Conservation (phyloP, 2,888 invertebrate species). For the Leptura quadrifasciata region DNA sequence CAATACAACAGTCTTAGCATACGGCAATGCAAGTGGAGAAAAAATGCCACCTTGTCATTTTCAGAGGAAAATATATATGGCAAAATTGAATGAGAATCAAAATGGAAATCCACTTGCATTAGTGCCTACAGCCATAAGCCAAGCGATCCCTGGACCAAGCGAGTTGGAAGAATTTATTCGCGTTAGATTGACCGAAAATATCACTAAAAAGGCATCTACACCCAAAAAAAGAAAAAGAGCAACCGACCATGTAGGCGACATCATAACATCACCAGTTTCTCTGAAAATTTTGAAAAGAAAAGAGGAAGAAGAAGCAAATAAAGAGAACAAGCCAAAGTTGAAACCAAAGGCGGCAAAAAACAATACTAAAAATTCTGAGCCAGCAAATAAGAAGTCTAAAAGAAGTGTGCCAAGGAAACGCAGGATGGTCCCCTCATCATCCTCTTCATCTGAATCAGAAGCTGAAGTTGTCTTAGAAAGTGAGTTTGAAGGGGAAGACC, state of each 20-base stretch:
- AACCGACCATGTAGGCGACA: conserved; percentile 3
- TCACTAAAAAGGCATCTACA: background rate
- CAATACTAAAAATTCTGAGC: too few species aligned
- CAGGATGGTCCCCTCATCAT: background rate
- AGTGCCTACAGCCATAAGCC: background rate
- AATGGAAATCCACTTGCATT: background rate
- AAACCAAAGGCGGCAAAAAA: background rate
- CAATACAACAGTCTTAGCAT: too few species aligned
- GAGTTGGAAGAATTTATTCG: background rate
- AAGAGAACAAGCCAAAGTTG: background rate
- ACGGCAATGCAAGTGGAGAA: too few species aligned
- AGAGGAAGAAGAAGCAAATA: background rate
- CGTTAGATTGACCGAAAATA: background rate
- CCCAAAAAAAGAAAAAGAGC: conserved; percentile 9
- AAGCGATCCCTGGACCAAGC: background rate
- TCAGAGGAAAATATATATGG: conserved; percentile 32
- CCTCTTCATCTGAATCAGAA: background rate
- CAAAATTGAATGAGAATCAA: conserved; percentile 29
- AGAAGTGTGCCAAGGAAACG: background rate
- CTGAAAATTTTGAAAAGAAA: conserved; percentile 11
- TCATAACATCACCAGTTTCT: background rate
- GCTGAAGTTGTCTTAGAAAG: conserved; percentile 1
- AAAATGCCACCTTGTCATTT: background rate
- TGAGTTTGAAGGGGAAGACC: background rate
- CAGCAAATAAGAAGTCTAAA: too few species aligned